A percentile compares a stretch with the other conserved stretches of the same genome.
Conservation (phyloP, 2,113 vertebrate species). For the Nipponia nippon region DNA sequence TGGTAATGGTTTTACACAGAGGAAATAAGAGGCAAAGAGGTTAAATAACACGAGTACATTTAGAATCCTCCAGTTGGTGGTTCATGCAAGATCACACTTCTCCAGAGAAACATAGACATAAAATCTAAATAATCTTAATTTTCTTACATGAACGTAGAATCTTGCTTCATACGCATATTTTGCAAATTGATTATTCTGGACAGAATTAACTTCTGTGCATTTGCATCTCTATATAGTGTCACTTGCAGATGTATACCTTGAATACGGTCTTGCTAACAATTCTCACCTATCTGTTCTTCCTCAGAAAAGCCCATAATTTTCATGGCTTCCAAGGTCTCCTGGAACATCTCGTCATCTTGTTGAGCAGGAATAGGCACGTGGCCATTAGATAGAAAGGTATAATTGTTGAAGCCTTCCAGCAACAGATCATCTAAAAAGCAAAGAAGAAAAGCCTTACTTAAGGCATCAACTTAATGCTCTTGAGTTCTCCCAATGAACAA, state of each 20-base stretch:
- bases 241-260: background rate
- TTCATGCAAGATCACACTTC: background rate
- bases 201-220: background rate
- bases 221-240: background rate
- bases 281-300: slow-evolving; percentile 85
- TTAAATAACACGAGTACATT: background rate
- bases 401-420: slow-evolving; percentile 85
- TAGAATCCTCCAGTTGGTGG: background rate
- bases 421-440: slow-evolving; percentile 83
- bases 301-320: slow-evolving; percentile 91
- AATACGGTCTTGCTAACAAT: background rate
- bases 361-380: slow-evolving; percentile 87
- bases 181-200: background rate
- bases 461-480: background rate
- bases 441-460: background rate
- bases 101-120: background rate
- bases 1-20: background rate
- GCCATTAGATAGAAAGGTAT: slow-evolving; percentile 87
- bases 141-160: background rate
- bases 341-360: slow-evolving; percentile 89
- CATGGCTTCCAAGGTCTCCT: slow-evolving; percentile 94
- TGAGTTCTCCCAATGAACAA: background rate
- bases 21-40: background rate
- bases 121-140: background rate
- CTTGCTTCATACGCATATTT: background rate